Conservation (phyloP, 2,113 vertebrate species). For the Orientallactaga bullata region DNA sequence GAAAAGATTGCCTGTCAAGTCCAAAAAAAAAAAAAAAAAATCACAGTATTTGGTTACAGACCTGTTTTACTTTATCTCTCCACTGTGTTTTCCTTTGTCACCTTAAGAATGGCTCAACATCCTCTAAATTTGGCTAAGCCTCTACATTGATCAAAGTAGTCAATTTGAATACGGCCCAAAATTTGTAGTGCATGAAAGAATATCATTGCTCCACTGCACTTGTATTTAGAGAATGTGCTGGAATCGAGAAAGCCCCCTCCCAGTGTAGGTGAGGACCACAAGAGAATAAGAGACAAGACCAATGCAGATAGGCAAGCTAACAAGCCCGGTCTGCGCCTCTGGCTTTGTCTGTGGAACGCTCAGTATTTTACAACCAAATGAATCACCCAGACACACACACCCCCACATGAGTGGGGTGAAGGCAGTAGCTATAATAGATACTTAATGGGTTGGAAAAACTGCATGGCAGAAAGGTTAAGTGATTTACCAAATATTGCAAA, state of each 20-base stretch:
- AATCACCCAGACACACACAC: conserved; percentile 59
- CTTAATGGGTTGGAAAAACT: conserved; percentile 54
- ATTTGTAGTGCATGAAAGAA: neutral
- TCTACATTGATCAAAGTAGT: neutral
- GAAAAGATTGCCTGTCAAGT: neutral
- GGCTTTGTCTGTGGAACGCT: conserved; percentile 22
- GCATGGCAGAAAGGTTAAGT: conserved; percentile 36
- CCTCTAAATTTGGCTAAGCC: neutral
- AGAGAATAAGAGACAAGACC: neutral
- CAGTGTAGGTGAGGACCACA: neutral
- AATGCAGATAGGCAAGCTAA: conserved; percentile 21
- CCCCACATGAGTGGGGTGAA: neutral
- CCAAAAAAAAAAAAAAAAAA: neutral
- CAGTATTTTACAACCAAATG: conserved; percentile 37
- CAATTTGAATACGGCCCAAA: neutral
- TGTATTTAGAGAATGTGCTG: neutral
- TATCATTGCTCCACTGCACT: neutral
- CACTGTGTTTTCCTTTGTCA: neutral
- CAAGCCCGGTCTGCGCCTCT: neutral
- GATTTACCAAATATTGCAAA: conserved; percentile 61
- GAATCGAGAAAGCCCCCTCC: neutral
- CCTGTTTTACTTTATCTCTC: neutral
- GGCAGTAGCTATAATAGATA: conserved; percentile 15
- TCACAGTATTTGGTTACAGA: neutral
- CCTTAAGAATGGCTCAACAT: neutral